A percentile compares a stretch with the other conserved stretches of the same genome.
These are phyloP conservation scores for Eupeodes corollae DNA, from an alignment of 1,140 invertebrate genomes.

Conservation along the genomic window DNA sequence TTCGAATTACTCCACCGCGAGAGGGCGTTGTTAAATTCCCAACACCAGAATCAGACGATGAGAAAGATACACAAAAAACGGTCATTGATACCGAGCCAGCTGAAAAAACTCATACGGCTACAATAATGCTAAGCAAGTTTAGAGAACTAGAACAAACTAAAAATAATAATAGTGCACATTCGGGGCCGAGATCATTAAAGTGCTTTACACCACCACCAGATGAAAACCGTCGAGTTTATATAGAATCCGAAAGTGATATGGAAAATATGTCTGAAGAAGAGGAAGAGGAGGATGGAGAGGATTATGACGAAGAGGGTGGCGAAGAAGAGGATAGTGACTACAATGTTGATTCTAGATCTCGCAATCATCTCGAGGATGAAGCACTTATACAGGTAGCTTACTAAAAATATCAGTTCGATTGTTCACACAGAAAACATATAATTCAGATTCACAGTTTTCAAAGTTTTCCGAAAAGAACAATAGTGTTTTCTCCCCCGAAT, in stretches of 20 bases:
- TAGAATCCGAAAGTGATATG: conserved; percentile 37
- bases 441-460: too few relatives aligned
- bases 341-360: background rate
- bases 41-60: conserved; percentile 6
- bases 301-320: conserved; percentile 29
- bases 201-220: conserved; percentile 80
- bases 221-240: conserved; percentile 43
- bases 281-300: conserved; percentile 44
- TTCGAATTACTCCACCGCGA: conserved; percentile 75
- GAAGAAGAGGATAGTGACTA: conserved; percentile 6
- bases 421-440: too few relatives aligned
- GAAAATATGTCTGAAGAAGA: conserved; percentile 48
- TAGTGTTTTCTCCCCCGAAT: too few relatives aligned
- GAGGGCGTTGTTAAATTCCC: conserved; percentile 55
- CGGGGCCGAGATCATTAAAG: conserved; percentile 67
- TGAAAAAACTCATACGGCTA: conserved; percentile 60
- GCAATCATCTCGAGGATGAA: background rate
- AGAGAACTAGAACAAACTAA: conserved; percentile 70
- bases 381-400: too few relatives aligned
- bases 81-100: conserved; percentile 38
- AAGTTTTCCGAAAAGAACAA: too few relatives aligned
- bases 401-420: too few relatives aligned
- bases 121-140: conserved; percentile 75
- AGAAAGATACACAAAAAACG: background rate
- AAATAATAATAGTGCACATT: conserved; percentile 39